Evolutionary conservation across 2,797 vertebrate genomes (phyloP).

Genomic region (Pipistrellus kuhlii): DNA sequence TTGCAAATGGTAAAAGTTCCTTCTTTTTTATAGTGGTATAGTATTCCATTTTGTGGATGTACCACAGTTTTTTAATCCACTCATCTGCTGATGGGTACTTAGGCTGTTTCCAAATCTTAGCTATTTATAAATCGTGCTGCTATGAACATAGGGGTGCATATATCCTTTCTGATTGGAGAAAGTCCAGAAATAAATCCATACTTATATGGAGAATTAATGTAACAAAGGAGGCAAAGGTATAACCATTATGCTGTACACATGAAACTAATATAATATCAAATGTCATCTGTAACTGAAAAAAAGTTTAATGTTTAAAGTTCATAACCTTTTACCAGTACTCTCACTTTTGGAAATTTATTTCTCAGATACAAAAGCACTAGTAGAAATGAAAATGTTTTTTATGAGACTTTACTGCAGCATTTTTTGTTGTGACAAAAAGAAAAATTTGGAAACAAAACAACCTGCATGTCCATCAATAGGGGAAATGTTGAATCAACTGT

Average conservation of each 20-base stretch:
- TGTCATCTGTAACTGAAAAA: neutral
- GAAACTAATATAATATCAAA: neutral
- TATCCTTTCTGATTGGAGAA: neutral
- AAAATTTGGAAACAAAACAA: neutral
- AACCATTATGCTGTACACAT: neutral
- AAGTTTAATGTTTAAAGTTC: neutral
- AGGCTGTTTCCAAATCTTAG: too few relatives aligned
- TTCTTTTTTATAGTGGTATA: too few relatives aligned
- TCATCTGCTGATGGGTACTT: too few relatives aligned
- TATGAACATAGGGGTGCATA: too few relatives aligned
- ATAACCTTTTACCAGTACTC: neutral
- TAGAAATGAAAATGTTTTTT: neutral
- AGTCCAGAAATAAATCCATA: neutral
- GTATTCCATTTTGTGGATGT: too few relatives aligned
- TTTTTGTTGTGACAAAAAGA: neutral
- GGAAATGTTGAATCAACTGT: neutral
- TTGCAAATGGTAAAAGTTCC: too few relatives aligned
- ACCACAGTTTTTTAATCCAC: too few relatives aligned
- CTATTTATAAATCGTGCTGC: too few relatives aligned
- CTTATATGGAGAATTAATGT: neutral
- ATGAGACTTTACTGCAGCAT: neutral
- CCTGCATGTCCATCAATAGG: neutral
- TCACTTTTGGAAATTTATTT: constrained; percentile 17
- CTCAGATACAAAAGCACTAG: constrained; percentile 47
- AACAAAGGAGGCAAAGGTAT: neutral